Evolutionary conservation across 53 echinoderm and acorn worm species (phyloP).

Genomic region (Henricia sp.): DNA sequence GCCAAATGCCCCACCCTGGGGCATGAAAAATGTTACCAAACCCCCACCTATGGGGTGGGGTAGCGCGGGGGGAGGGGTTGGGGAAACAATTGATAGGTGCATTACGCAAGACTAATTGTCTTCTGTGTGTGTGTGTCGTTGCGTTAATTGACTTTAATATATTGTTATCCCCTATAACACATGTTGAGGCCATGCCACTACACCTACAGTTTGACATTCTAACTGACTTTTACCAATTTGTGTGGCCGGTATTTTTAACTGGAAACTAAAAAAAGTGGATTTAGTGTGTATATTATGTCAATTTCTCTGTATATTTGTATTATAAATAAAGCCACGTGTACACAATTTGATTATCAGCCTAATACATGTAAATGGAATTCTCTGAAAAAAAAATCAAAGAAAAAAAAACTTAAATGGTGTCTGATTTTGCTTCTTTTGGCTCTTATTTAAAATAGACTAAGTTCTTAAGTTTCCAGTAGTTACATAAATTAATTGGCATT

Average conservation of each 20-base stretch:
- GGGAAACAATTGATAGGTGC: too few species aligned
- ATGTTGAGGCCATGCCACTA: neutral
- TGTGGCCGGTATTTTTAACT: neutral
- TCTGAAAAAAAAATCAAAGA: conserved; percentile 25
- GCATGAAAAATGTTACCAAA: too few species aligned
- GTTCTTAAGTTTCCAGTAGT: too few species aligned
- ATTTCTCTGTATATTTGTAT: conserved; percentile 33
- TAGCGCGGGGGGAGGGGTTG: too few species aligned
- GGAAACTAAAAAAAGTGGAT: neutral
- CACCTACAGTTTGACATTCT: neutral
- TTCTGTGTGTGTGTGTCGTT: neutral
- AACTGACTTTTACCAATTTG: too few species aligned
- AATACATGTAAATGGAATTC: too few species aligned
- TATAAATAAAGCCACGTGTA: conserved; percentile 35
- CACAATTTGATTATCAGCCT: conserved; percentile 34
- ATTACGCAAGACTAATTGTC: too few species aligned
- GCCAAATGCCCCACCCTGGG: too few species aligned
- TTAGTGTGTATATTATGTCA: neutral
- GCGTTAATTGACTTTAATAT: neutral
- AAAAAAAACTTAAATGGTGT: neutral
- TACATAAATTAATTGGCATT: too few species aligned
- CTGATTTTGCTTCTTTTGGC: neutral
- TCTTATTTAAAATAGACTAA: too few species aligned
- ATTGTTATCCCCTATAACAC: too few species aligned
- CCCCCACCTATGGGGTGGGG: too few species aligned